These are phyloP conservation scores for Griposia aprilina DNA, from an alignment of 2,888 invertebrate species.

Conservation along the genomic window DNA sequence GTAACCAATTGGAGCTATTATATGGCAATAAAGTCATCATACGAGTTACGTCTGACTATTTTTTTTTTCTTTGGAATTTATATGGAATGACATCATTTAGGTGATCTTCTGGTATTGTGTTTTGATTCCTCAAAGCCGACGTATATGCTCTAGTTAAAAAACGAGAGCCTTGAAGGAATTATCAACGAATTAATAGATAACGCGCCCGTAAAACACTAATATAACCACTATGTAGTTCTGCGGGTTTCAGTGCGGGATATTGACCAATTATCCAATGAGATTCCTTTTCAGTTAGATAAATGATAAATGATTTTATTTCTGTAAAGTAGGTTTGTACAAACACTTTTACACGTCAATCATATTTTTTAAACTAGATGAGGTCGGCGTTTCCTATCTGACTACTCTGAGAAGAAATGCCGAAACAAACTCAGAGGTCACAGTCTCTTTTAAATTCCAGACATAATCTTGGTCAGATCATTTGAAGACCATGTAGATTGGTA, in stretches of 20 bases:
- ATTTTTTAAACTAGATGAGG: too few species aligned
- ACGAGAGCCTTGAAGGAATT: not conserved
- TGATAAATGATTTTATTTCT: too few species aligned
- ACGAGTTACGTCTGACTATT: conserved; percentile 27
- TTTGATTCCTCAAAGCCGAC: conserved; percentile 9
- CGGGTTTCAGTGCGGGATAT: not conserved
- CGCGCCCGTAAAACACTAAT: too few species aligned
- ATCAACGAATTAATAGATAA: not conserved
- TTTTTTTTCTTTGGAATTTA: conserved; percentile 29
- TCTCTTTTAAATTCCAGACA: too few species aligned
- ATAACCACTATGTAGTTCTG: not conserved
- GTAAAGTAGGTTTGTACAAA: too few species aligned
- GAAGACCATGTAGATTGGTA: too few species aligned
- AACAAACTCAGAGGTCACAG: too few species aligned
- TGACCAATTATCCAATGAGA: not conserved
- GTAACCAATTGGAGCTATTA: conserved; percentile 53
- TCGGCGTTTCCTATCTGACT: too few species aligned
- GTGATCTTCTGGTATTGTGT: conserved; percentile 30
- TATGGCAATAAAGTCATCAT: conserved; percentile 55
- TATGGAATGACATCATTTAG: conserved; percentile 37
- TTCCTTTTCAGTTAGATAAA: not conserved
- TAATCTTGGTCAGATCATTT: too few species aligned
- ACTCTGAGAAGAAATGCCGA: too few species aligned
- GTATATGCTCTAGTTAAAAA: not conserved
- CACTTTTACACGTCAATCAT: too few species aligned